Evolutionary conservation across 2,113 vertebrate genomes (phyloP).

Genomic region (Phaethon lepturus): DNA sequence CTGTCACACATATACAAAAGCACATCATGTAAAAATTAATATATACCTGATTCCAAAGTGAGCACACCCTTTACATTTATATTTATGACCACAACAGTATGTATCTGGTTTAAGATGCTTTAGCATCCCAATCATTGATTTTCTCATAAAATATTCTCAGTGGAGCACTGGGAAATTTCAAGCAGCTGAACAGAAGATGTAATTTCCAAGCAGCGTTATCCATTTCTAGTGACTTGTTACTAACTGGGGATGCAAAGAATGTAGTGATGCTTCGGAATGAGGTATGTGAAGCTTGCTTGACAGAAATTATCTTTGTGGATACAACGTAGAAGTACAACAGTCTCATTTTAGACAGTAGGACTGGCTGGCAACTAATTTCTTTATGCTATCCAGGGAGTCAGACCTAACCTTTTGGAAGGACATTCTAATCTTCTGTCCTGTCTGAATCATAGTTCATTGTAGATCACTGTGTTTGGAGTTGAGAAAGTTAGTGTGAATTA

Average conservation of each 20-base stretch:
- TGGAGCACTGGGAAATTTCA: not conserved
- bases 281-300: not conserved
- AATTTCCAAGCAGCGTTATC: not conserved
- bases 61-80: not conserved
- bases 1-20: not conserved
- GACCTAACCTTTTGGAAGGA: not conserved
- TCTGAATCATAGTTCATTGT: not conserved
- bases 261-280: not conserved
- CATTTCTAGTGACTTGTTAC: not conserved
- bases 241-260: not conserved
- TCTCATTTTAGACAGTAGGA: not conserved
- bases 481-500: not conserved
- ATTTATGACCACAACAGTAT: not conserved
- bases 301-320: not conserved
- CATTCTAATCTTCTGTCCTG: not conserved
- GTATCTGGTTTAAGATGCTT: not conserved
- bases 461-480: not conserved
- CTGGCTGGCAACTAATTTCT: not conserved
- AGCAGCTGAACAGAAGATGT: not conserved
- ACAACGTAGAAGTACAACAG: not conserved
- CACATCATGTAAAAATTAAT: not conserved
- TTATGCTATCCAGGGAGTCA: not conserved
- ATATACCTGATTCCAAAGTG: not conserved
- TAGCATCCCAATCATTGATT: not conserved
- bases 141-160: not conserved